These are phyloP conservation scores for Macrosteles quadrilineatus DNA, from an alignment of 1,140 invertebrate genomes.

Conservation along the genomic window DNA sequence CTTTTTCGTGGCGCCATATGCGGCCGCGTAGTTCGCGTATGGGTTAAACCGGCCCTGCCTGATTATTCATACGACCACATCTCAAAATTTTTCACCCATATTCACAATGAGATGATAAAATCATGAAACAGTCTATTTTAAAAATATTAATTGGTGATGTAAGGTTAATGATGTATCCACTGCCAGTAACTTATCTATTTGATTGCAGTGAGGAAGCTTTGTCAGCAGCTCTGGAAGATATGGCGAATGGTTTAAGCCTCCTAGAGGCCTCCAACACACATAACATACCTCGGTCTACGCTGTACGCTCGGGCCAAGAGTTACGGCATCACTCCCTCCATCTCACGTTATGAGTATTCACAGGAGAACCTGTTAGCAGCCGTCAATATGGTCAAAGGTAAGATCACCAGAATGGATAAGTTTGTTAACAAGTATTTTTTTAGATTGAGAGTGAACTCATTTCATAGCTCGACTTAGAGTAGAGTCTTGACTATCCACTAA, in stretches of 20 bases:
- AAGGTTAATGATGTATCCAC: no score
- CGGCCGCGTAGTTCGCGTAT: no score
- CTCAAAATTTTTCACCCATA: no score
- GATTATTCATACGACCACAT: no score
- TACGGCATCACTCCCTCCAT: slow-evolving; percentile 51
- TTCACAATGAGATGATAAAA: no score
- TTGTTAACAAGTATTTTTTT: neutral
- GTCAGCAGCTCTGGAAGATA: slow-evolving; percentile 50
- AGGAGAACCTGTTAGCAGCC: slow-evolving; percentile 52
- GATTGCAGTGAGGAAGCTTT: slow-evolving; percentile 52
- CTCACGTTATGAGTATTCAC: slow-evolving; percentile 52
- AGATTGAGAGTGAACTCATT: no score
- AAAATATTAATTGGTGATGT: no score
- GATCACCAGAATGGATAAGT: slow-evolving; percentile 25
- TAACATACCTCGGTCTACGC: slow-evolving; percentile 41
- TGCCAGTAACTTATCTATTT: slow-evolving; percentile 24
- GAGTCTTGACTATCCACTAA: no score
- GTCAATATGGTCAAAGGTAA: slow-evolving; percentile 52
- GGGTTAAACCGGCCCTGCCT: no score
- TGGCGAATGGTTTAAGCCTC: slow-evolving; percentile 45
- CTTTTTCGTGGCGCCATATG: no score
- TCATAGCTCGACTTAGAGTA: no score
- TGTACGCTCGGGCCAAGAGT: slow-evolving; percentile 54
- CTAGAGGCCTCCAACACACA: slow-evolving; percentile 5
- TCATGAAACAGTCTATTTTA: no score